Conservation (phyloP, 2,797 vertebrate genomes). For the Sebastes nivosus region DNA sequence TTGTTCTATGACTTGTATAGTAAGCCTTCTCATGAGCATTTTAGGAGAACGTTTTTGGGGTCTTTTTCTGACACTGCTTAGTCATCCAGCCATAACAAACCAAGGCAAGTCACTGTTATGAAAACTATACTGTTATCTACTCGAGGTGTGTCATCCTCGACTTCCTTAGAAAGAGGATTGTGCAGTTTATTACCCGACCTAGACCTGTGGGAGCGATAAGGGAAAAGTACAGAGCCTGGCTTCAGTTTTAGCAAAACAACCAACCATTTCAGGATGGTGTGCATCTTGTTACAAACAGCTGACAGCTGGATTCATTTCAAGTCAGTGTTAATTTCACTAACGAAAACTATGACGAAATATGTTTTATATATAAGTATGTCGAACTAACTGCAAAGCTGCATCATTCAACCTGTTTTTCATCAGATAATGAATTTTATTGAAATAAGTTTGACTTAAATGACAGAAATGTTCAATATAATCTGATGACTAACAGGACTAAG, state of each 20-base stretch:
- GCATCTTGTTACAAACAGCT: neutral
- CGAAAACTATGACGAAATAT: too few relatives aligned
- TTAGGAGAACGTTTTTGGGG: neutral
- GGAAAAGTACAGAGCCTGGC: neutral
- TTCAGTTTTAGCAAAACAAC: neutral
- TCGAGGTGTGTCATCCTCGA: slow-evolving; percentile 26
- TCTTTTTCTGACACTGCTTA: neutral
- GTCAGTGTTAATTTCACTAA: too few relatives aligned
- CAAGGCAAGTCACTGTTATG: neutral
- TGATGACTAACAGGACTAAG: too few relatives aligned
- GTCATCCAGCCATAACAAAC: neutral
- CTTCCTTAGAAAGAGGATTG: slow-evolving; percentile 10
- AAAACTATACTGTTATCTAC: slow-evolving; percentile 21
- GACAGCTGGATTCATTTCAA: neutral
- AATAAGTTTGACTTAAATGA: too few relatives aligned
- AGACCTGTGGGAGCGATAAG: neutral
- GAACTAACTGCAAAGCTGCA: too few relatives aligned
- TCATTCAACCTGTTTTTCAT: too few relatives aligned
- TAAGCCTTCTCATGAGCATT: neutral
- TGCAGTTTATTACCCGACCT: neutral
- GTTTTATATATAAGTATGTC: too few relatives aligned
- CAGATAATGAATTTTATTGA: too few relatives aligned
- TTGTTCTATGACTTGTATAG: neutral
- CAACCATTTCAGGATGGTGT: neutral
- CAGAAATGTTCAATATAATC: too few relatives aligned